A percentile compares a stretch with the other conserved stretches of the same genome.
phyloP scores from a whole-genome alignment of 2,888 invertebrate species.

The Drosophila mulleri region DNA sequence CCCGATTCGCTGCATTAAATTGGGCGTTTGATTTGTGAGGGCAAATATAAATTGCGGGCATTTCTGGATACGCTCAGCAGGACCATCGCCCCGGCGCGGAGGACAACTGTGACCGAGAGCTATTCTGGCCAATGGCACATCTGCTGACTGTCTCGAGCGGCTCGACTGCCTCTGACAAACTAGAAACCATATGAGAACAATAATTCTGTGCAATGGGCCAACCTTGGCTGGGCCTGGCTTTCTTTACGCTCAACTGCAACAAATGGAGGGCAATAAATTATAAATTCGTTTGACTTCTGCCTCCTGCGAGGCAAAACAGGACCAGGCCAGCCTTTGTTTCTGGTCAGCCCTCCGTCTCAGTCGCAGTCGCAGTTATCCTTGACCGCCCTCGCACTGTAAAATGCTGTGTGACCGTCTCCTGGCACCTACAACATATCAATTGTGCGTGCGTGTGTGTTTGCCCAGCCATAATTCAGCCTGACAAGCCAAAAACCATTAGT shows the following conservation, averaged over 20 bases:
- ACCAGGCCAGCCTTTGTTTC: constrained; percentile 41
- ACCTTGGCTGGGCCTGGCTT: constrained; percentile 18
- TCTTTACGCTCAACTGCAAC: constrained; percentile 74
- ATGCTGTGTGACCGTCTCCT: constrained; percentile 49
- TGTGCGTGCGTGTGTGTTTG: constrained; percentile 36
- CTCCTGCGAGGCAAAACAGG: constrained; percentile 61
- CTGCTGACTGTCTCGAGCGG: constrained; percentile 49
- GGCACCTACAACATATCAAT: constrained; percentile 58
- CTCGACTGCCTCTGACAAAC: constrained; percentile 62
- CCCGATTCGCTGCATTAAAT: constrained; percentile 54
- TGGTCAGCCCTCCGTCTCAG: constrained; percentile 27
- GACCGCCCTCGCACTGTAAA: constrained; percentile 71
- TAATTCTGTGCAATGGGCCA: constrained; percentile 57
- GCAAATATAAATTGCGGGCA: constrained; percentile 50
- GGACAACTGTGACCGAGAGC: constrained; percentile 14
- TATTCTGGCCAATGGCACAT: constrained; percentile 45
- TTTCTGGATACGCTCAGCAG: constrained; percentile 45
- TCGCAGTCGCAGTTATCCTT: constrained; percentile 65
- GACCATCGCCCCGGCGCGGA: constrained; percentile 31
- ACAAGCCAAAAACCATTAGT: constrained; percentile 80
- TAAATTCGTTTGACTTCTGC: constrained; percentile 81
- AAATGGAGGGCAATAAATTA: constrained; percentile 74
- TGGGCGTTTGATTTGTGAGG: constrained; percentile 61
- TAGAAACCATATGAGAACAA: constrained; percentile 78
- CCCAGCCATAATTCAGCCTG: constrained; percentile 74